Percentiles rank a stretch among this genome's conserved stretches.
These are phyloP conservation scores for Pteruthius melanotis DNA, from an alignment of 2,113 vertebrate genomes.

Conservation along the genomic window DNA sequence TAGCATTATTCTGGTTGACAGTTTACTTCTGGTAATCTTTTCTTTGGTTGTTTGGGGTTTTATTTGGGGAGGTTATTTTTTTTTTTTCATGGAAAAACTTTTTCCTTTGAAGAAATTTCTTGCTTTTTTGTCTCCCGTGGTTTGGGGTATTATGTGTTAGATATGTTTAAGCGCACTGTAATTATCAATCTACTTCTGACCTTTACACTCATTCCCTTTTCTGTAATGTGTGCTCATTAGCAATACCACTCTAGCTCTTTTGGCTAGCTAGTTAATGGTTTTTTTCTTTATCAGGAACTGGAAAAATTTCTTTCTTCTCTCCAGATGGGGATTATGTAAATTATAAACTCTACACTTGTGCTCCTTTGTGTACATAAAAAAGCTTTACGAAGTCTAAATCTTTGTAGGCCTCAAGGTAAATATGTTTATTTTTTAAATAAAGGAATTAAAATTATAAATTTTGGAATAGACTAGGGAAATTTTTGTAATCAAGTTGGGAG, in stretches of 20 bases:
- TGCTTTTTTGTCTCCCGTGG: background rate
- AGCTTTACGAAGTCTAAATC: background rate
- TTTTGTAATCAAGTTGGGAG: background rate
- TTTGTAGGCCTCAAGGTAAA: background rate
- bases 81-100: background rate
- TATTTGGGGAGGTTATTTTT: too few relatives aligned
- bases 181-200: background rate
- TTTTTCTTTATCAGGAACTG: background rate
- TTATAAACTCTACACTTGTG: background rate
- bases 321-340: background rate
- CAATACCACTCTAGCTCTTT: background rate
- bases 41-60: too few relatives aligned
- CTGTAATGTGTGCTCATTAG: background rate
- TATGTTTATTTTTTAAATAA: background rate
- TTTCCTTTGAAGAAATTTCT: background rate
- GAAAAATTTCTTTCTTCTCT: background rate
- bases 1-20: background rate
- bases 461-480: background rate
- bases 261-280: background rate
- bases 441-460: background rate
- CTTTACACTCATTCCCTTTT: background rate
- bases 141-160: background rate
- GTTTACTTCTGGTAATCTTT: background rate
- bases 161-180: background rate
- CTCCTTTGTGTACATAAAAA: background rate